A percentile compares a stretch with the other conserved stretches of the same genome.
phyloP scores from a whole-genome alignment of 2,888 invertebrate species.

The Diachrysia chrysitis region DNA sequence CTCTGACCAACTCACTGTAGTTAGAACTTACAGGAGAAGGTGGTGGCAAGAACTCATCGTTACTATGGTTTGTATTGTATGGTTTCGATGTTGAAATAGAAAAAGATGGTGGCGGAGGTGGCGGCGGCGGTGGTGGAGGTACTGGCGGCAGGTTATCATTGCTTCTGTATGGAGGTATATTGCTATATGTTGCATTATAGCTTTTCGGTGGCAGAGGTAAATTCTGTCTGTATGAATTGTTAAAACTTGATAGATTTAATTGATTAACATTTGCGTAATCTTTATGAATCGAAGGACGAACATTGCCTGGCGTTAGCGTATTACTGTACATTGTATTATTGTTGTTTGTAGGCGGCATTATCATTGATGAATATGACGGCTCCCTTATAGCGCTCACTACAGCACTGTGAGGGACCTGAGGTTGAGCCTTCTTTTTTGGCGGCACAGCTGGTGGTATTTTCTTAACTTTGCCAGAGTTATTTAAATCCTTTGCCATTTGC shows the following conservation, averaged over 20 bases:
- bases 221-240: slow-evolving; percentile 65
- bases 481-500: slow-evolving; percentile 88
- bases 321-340: slow-evolving; percentile 78
- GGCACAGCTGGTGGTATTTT: slow-evolving; percentile 94
- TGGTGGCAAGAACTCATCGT: slow-evolving; percentile 93
- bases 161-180: slow-evolving; percentile 79
- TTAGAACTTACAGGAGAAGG: slow-evolving; percentile 97
- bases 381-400: slow-evolving; percentile 91
- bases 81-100: slow-evolving; percentile 58
- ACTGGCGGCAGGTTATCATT: slow-evolving; percentile 85
- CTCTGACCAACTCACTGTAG: slow-evolving; percentile 95
- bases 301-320: slow-evolving; percentile 59
- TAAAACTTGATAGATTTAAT: slow-evolving; percentile 61
- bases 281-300: slow-evolving; percentile 64
- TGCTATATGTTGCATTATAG: slow-evolving; percentile 89
- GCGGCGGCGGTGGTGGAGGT: slow-evolving; percentile 90
- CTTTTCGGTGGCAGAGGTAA: slow-evolving; percentile 64
- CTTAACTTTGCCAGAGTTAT: slow-evolving; percentile 74
- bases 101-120: slow-evolving; percentile 84
- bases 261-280: slow-evolving; percentile 81
- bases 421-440: slow-evolving; percentile 92
- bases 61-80: slow-evolving; percentile 76
- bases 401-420: slow-evolving; percentile 94
- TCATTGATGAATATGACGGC: slow-evolving; percentile 92
- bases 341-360: slow-evolving; percentile 79